Evolutionary conservation across 1,140 invertebrate species (phyloP).

Genomic region (Telenomus remus): DNA sequence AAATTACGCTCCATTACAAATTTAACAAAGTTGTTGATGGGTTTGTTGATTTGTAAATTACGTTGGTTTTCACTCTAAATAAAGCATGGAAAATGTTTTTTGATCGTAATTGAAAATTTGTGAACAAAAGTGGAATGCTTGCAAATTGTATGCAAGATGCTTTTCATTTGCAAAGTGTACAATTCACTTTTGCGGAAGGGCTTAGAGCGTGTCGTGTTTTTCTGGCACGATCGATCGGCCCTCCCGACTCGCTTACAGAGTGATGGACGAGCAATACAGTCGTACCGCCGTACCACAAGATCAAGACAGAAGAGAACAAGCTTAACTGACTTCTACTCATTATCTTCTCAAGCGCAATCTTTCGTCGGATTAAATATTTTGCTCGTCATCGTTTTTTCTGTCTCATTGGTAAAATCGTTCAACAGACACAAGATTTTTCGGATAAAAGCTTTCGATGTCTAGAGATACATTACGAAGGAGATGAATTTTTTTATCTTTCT

Average conservation of each 20-base stretch:
- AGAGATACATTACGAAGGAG: too few relatives aligned
- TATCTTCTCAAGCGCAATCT: slow-evolving; percentile 9
- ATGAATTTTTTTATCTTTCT: too few relatives aligned
- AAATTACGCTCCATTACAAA: too few relatives aligned
- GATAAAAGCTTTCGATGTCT: too few relatives aligned
- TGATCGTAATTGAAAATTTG: too few relatives aligned
- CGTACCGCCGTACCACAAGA: neutral
- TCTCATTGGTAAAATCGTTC: neutral
- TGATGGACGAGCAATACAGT: slow-evolving; percentile 36
- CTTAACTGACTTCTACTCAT: slow-evolving; percentile 16
- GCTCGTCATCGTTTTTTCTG: slow-evolving; percentile 9
- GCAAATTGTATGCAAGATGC: slow-evolving; percentile 13
- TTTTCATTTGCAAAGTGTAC: slow-evolving; percentile 7
- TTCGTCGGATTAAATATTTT: slow-evolving; percentile 24
- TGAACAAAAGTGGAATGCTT: neutral
- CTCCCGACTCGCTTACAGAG: slow-evolving; percentile 21
- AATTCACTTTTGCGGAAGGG: slow-evolving; percentile 21
- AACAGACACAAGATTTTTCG: too few relatives aligned
- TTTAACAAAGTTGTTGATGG: too few relatives aligned
- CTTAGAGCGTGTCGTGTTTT: slow-evolving; percentile 32
- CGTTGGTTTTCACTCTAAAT: too few relatives aligned
- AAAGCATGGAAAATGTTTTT: too few relatives aligned
- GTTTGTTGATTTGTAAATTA: too few relatives aligned
- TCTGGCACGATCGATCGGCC: slow-evolving; percentile 30
- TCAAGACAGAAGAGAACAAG: slow-evolving; percentile 7